These are phyloP conservation scores for Blennius ocellaris DNA, from an alignment of 2,113 vertebrate genomes.

Conservation along the genomic window DNA sequence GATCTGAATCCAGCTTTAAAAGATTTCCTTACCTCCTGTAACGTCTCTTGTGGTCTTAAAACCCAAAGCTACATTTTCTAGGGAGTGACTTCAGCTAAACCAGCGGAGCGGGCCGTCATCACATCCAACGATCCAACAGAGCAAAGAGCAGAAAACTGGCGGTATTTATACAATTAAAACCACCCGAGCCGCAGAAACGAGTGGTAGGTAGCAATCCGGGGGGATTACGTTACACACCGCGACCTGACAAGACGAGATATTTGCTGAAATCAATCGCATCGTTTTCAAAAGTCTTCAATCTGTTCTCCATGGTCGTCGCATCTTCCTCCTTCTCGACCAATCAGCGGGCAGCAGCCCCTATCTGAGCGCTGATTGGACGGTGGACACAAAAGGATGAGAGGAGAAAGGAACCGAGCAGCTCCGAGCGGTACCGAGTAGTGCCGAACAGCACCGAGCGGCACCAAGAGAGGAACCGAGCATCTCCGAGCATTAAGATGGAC, in stretches of 20 bases:
- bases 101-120: slow-evolving; percentile 49
- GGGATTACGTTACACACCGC: not conserved
- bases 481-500: no score
- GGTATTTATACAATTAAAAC: not conserved
- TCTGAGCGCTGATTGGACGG: slow-evolving; percentile 68
- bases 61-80: slow-evolving; percentile 53
- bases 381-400: slow-evolving; percentile 76
- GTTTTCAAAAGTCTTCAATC: slow-evolving; percentile 38
- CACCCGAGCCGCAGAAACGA: no score
- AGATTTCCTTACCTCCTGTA: slow-evolving; percentile 46
- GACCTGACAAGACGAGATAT: not conserved
- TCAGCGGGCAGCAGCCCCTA: slow-evolving; percentile 15
- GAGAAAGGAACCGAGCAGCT: slow-evolving; percentile 35
- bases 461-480: no score
- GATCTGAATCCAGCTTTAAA: not conserved
- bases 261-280: slow-evolving; percentile 8
- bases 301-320: slow-evolving; percentile 57
- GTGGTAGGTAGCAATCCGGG: accelerated
- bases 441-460: no score
- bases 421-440: not conserved
- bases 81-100: slow-evolving; percentile 57
- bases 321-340: slow-evolving; percentile 75
- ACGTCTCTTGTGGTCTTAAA: slow-evolving; percentile 29
- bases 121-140: slow-evolving; percentile 17
- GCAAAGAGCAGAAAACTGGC: not conserved